Base-by-base conservation (phyloP, 2,888 invertebrate species). In the Argyresthia goedartella region DNA sequence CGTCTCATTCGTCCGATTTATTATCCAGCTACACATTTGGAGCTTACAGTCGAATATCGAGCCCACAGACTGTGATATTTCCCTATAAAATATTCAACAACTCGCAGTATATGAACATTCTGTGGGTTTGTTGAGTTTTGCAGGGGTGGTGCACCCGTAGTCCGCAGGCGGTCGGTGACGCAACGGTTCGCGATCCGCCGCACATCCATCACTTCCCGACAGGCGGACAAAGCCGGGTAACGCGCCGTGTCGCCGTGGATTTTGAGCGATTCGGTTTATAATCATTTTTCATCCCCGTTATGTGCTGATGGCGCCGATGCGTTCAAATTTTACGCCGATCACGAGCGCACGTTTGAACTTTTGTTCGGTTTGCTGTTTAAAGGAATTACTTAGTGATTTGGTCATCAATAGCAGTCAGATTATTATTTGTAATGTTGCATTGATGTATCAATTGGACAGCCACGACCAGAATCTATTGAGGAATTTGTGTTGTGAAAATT, bases 1-100 rank as follows among this genome's bases (percentile, higher is more conserved):
- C 82, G 77, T 81, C 84, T 85, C 84, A 82, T 82, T 82, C 78
- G 66, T 76, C 71, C 78, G 73, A 80, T 81, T 80, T 82, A 78
- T 80, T 73, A 66, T n/a, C 25, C 6, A 25, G 25, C 25, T 42
- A 14, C 2, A 42, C 13, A 42, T 42, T 42, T 42, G 41, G 41
- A 13, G n/a, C 8, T 11, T 13, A 41, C n/a, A 13, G 8, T 6
- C 41, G 11, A 13, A 6, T 41, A 10, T 41, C 41, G 13, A 11
- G 13, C 41, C 10, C 6, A 10, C 11, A 11, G 41, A 41, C 11
- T 41, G 13, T 41, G 41, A 13, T 13, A 6, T 41, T 41, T 41
- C 11, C n/a, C 41, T 11, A 41, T 41, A 1, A 41, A 1, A 7
- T 1, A 41, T 10, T 13, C 41, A 41, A 13, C 39, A n/a, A 39